Conservation (phyloP, 2,888 invertebrate species). For the Mesodorylaimus sp. region DNA sequence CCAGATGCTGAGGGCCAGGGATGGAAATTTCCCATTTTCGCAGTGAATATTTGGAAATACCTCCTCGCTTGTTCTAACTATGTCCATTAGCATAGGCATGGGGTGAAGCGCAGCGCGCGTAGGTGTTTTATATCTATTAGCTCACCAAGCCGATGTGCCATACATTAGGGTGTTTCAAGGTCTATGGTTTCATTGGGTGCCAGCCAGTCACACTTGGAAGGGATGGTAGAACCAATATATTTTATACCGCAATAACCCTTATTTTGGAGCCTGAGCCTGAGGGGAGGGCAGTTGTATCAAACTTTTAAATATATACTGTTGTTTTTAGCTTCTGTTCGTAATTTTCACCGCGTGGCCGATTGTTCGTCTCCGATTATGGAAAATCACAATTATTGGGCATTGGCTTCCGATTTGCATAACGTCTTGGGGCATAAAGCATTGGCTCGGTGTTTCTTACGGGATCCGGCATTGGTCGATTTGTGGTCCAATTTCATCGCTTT, state of each 20-base stretch:
- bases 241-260: background rate
- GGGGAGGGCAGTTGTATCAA: background rate
- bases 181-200: no score
- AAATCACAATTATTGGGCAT: slow-evolving; percentile 93
- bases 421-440: slow-evolving; percentile 79
- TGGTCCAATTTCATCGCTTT: slow-evolving; percentile 85
- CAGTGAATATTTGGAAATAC: no score
- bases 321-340: slow-evolving; percentile 3
- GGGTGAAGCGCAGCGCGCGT: no score
- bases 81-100: no score
- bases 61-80: no score
- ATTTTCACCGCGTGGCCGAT: slow-evolving; percentile 69
- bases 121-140: no score
- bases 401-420: slow-evolving; percentile 88
- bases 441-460: slow-evolving; percentile 68
- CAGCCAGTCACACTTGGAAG: no score
- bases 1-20: no score
- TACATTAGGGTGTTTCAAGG: no score
- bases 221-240: slow-evolving; percentile 50
- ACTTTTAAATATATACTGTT: background rate
- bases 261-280: slow-evolving; percentile 16
- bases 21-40: no score
- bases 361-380: slow-evolving; percentile 80
- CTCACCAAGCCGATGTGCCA: no score
- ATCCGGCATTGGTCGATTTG: slow-evolving; percentile 59